Base-by-base conservation (phyloP, 2,113 vertebrate species). In the Tachysurus fulvidraco region DNA sequence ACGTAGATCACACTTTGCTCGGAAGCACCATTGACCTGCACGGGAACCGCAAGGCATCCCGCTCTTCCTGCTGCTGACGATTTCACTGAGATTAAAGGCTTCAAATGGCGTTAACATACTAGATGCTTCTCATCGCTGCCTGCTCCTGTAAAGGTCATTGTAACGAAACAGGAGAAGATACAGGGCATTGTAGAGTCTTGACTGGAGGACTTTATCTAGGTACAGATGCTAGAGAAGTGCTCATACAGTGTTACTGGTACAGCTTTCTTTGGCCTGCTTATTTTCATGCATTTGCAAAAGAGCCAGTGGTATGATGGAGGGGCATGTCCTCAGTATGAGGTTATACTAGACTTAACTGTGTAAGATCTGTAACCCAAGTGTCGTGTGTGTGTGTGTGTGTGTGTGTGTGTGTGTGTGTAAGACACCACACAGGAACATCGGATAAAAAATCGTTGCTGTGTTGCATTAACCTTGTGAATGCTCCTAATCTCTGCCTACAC, bases 11-110 rank as follows among this genome's bases (percentile, higher is more conserved):
- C 78, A 94, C 97, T 65, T 93, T 98, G 90, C 92, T 99, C 90
- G 95, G 96, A 92, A 96, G 96, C 91, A 96, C 96, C 54, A 95
- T 99, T 25, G 96, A 98, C 92, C 96, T 99, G 81, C 96, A 97
- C 41, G 96, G 96, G 89, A 96, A 95, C 91, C 95, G 97, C 88
- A 98, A 97, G 92, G 92, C 94, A 0, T 92, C 96, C 30, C 96
- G 97, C 50, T 91, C 94, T 12, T 97, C 96, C 74, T 99, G 98
- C 93, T 99, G 95, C 91, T 96, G 93, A 95, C 89, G 88, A 67
- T 69, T 80, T 87, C 62, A 1, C 52, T 85, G 77, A 50, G 54
- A 81, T 81, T 60, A 60, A 59, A 60, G 11, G 78, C 57, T 60
- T 60, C 78, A 44, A 25, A 81, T 7, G 30, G 30, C 8, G 78